A percentile compares a stretch with the other conserved stretches of the same genome.
Evolutionary conservation across 2,888 invertebrate species (phyloP).

Genomic region (Pterostichus niger): DNA sequence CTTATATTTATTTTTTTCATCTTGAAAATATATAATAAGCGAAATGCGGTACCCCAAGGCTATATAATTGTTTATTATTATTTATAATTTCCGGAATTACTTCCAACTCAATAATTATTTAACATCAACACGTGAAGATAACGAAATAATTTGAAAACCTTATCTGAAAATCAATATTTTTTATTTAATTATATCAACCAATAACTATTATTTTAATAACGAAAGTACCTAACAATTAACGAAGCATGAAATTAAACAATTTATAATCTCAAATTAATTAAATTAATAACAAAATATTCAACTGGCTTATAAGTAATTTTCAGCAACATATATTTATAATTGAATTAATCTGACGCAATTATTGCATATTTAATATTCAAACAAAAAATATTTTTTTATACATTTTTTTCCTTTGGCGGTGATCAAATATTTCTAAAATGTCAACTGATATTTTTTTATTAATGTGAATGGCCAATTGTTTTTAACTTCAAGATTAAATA

Average conservation of each 20-base stretch:
- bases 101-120: slow-evolving; percentile 49
- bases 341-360: slow-evolving; percentile 46
- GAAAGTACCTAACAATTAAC: slow-evolving; percentile 22
- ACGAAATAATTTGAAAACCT: slow-evolving; percentile 31
- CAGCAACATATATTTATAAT: slow-evolving; percentile 13
- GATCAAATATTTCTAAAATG: slow-evolving; percentile 30
- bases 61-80: slow-evolving; percentile 27
- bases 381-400: slow-evolving; percentile 19
- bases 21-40: slow-evolving; percentile 46
- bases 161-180: slow-evolving; percentile 48
- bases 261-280: slow-evolving; percentile 38
- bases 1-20: slow-evolving; percentile 35
- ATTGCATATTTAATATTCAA: slow-evolving; percentile 11
- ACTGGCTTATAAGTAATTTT: neutral
- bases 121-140: slow-evolving; percentile 42
- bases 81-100: slow-evolving; percentile 54
- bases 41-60: slow-evolving; percentile 33
- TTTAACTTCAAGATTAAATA: slow-evolving; percentile 11
- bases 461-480: slow-evolving; percentile 43
- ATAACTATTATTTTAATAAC: slow-evolving; percentile 35
- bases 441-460: slow-evolving; percentile 39
- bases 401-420: neutral
- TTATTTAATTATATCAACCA: slow-evolving; percentile 32
- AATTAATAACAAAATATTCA: slow-evolving; percentile 41
- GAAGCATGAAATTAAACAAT: slow-evolving; percentile 33